Evolutionary conservation across 1,140 invertebrate species (phyloP), one percentile per base, ranked within the genome.

Genomic region (Triops cancriformis): DNA sequence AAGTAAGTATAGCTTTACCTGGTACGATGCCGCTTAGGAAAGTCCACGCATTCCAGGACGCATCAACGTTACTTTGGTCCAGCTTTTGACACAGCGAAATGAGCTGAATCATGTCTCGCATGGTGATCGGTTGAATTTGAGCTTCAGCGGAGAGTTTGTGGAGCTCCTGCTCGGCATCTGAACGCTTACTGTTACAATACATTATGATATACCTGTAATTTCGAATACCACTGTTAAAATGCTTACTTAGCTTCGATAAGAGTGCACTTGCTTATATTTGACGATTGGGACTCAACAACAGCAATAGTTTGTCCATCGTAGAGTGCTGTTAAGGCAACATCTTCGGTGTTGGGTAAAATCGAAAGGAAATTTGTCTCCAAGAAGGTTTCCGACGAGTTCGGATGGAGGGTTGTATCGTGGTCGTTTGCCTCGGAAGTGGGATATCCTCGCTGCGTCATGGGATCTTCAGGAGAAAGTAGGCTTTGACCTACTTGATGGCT

Each of bases 201-300:
- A 41, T n/a, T 37, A 18, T 64, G 10, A 73, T 37, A 2, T 37
- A 37, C 2, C 2, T 37, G 31, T 37, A 37, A 37, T 37, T 37
- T 37, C 31, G 41, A 37, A 79, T 26, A 37, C 26, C 14, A 77
- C 18, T 42, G 73, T 7, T 37, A 77, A 79, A 73, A 41, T 18
- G 18, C 91, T 90, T 85, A 94, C 93, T 90, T 90, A 79, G 92
- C 91, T 87, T 95, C 93, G 79, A 94, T 91, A 77, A 95, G 86
- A 84, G 93, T 91, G 82, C 93, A 95, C 81, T 91, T 90, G 26
- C 90, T 86, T 12, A 91, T 84, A 76, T 85, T 84, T 81, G 89
- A 89, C 78, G 87, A 84, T 3, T 89, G 89, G 43, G 91, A 85
- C 82, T 93, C 92, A 7, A 93, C 89, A 9, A 94, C 88, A 3